phyloP scores from a whole-genome alignment of 2,113 vertebrate genomes.

The Neotragus moschatus region DNA sequence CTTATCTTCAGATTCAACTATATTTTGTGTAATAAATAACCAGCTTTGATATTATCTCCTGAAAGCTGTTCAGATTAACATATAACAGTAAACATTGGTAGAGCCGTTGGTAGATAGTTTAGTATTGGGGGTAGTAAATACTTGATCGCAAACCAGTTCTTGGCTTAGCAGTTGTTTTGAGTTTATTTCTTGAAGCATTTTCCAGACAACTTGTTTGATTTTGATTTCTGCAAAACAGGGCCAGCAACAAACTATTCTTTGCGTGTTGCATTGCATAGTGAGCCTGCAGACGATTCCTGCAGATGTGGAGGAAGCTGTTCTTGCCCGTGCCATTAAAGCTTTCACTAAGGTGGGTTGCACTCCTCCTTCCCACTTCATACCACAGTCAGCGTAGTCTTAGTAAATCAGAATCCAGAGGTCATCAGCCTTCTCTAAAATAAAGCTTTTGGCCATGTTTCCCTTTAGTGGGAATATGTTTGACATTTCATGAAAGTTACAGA shows the following conservation, averaged over 20 bases:
- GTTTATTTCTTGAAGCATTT: constrained; percentile 9
- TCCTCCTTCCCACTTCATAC: neutral
- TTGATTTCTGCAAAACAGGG: constrained; percentile 79
- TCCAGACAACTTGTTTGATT: neutral
- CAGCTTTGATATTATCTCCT: neutral
- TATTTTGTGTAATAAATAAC: neutral
- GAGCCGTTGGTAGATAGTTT: neutral
- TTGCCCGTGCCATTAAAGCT: constrained; percentile 87
- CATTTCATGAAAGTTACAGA: neutral
- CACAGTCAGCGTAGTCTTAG: neutral
- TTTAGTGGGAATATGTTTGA: neutral
- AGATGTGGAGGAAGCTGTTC: constrained; percentile 86
- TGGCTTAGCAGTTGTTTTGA: neutral
- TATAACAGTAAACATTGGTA: neutral
- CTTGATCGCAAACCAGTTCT: neutral
- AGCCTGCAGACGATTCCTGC: constrained; percentile 85
- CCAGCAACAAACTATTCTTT: constrained; percentile 90
- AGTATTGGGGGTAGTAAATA: neutral
- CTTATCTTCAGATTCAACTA: neutral
- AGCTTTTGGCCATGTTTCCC: neutral
- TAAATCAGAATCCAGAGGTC: neutral
- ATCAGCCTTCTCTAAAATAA: neutral
- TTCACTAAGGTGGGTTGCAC: constrained; percentile 89
- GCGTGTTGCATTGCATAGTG: constrained; percentile 90
- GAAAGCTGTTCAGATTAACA: neutral